Percentiles rank a stretch among this genome's conserved stretches.
Conservation (phyloP, 2,888 invertebrate species). For the Villa cingulata region DNA sequence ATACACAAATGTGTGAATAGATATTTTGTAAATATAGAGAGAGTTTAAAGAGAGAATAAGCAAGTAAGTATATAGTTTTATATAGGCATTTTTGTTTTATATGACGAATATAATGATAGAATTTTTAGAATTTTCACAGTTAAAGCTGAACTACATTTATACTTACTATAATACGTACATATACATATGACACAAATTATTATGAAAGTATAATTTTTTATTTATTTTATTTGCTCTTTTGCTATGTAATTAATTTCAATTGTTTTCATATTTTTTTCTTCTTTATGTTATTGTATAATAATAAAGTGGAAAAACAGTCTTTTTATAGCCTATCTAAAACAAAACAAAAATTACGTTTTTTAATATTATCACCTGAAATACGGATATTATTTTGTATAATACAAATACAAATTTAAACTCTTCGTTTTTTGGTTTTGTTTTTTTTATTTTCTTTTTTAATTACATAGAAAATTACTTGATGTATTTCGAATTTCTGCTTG, state of each 20-base stretch:
- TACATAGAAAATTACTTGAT: too few species aligned
- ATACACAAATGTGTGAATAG: too few species aligned
- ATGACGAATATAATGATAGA: too few species aligned
- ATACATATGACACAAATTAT: not conserved
- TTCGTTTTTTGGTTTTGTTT: not conserved
- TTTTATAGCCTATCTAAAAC: conserved; percentile 3
- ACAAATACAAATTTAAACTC: not conserved
- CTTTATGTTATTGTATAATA: not conserved
- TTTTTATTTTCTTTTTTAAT: too few species aligned
- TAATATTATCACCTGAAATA: not conserved
- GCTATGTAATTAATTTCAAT: not conserved
- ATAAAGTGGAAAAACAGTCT: conserved; percentile 4
- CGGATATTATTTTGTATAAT: not conserved
- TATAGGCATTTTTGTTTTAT: too few species aligned
- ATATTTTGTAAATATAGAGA: too few species aligned
- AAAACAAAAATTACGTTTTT: not conserved
- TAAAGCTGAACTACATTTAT: conserved; percentile 4
- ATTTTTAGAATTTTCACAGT: not conserved
- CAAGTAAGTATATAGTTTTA: too few species aligned
- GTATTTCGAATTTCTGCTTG: too few species aligned
- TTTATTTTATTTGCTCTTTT: not conserved
- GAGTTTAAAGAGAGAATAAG: too few species aligned
- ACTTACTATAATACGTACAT: too few species aligned
- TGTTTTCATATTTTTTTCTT: not conserved
- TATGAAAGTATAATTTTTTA: not conserved